Base-by-base conservation (phyloP, 53 echinoderm and acorn worm species). In the Crossaster papposus region DNA sequence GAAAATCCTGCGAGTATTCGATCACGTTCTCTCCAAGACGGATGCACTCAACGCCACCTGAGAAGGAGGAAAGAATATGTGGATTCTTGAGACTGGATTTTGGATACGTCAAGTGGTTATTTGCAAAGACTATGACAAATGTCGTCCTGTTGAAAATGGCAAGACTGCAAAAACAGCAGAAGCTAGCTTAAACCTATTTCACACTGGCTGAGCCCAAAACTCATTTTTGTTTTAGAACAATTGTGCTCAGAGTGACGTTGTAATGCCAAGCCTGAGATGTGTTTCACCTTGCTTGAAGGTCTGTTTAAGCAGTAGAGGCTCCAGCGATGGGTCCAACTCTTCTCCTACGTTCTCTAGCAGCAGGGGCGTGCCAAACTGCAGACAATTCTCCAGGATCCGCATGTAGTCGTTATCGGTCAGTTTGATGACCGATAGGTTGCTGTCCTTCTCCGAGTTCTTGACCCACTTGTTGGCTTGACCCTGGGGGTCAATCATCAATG, bases 401-500 rank as follows among this genome's bases (percentile, higher is more conserved):
- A 99, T 99, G 92, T 99, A 99, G 93, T 99, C 99, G 68, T 90
- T 92, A 38, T 99, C 99, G 4, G 99, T 99, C 74, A 99, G 94
- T 88, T 96, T 99, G 92, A 99, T 99, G 37, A 99, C 99, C 0
- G 94, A 93, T 72, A 99, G 91, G 65, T 94, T 99, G 99, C 96
- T 94, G 79, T 99, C 99, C 80, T 95, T 96, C 95, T 96, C 96
- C n/a, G 99, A 96, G 91, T 99, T 96, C 96, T 99, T 99, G 55
- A 94, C 96, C 99, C 99, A 99, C 55, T 99, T 96, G 78, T 99
- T 99, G 81, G 99, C 99, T 80, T 99, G 99, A 34, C 99, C 99
- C 84, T 99, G 99, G 30, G 99, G 99, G 79, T 99, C 99, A 36
- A 99, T 99, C 99, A 99, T 99, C 36, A 99, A 81, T 15, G 99